Base-by-base conservation (phyloP, 2,113 vertebrate genomes). In the Ranitomeya imitator region DNA sequence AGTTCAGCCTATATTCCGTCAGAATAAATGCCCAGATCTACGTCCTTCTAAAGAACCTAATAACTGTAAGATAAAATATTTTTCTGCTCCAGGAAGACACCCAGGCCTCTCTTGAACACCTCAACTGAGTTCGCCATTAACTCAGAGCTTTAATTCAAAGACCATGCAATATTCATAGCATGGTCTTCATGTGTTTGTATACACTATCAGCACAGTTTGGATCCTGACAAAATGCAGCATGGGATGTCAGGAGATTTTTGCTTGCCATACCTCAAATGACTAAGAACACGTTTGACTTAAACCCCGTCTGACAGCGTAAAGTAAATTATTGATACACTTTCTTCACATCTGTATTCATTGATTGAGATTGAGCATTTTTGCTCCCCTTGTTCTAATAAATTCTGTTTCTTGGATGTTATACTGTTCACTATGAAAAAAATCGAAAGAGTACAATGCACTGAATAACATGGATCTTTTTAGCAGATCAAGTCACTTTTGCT, bases 271-370 rank as follows among this genome's bases (percentile, higher is more conserved):
- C 57, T 65, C 26, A 61, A 59, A 14, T 82, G 59, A 61, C 57
- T 26, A 63, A 45, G 19, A 65, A 51, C 16, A 63, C 18, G 37
- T 51, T 60, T 83, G n/a, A 83, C 21, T 63, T 83, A n/a, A 83
- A 67, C 45, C 59, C 14, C n/a, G 15, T 23, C 82, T 45, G 61
- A 52, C 82, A 69, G 61, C 61, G 11, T 7, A 45, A 45, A 69
- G 21, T 69, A 31, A 84, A 84, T 69, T 52, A 84, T 84, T 84
- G 37, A 84, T 69, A 51, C 8, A 54, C 23, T 69, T 54, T 60
- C 82, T 52, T 63, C 51, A 63, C 21, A 52, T 63, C 19, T 84
- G 15, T 54, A 23, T 69, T 23, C 9, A 69, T 45, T 63, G n/a
- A 59, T 14, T 37, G 60, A 83, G 26, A 60, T 19, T 45, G 37